Conservation (phyloP, 2,113 vertebrate genomes). For the Malurus alboscapulatus region DNA sequence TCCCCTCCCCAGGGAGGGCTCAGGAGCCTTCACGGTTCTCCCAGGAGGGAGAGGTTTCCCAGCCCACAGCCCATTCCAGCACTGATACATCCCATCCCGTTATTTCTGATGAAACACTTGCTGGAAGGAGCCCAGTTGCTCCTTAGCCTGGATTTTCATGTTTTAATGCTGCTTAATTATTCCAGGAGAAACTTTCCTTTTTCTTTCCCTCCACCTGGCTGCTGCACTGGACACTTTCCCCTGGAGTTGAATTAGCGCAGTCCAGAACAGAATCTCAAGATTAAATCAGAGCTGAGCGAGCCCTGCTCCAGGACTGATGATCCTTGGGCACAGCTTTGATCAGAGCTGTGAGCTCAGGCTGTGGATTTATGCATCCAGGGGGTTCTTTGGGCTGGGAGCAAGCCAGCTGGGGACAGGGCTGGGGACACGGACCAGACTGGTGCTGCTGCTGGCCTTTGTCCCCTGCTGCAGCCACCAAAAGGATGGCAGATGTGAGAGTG, state of each 20-base stretch:
- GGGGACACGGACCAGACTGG: not conserved
- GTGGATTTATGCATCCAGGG: not conserved
- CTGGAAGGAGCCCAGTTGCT: not conserved
- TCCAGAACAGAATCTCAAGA: constrained; percentile 6
- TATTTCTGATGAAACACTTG: not conserved
- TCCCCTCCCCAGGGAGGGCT: rapidly evolving
- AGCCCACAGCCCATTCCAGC: not conserved
- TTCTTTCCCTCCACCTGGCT: not conserved
- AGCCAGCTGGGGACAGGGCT: not conserved
- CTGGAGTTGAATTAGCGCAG: constrained; percentile 36
- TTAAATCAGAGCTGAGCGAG: not conserved
- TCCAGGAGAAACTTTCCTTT: constrained; percentile 27
- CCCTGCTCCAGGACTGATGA: constrained; percentile 1
- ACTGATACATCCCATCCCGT: not conserved
- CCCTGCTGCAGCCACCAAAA: not conserved
- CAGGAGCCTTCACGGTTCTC: not conserved
- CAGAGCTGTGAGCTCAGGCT: not conserved
- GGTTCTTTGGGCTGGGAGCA: rapidly evolving
- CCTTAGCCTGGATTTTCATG: constrained; percentile 15
- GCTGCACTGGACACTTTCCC: not conserved
- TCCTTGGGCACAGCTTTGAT: not conserved
- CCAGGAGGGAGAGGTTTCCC: not conserved
- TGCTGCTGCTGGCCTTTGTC: not conserved
- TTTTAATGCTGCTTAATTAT: constrained; percentile 37
- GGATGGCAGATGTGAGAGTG: not conserved